Percentiles rank a stretch among this genome's conserved stretches.
Evolutionary conservation across 2,797 vertebrate species (phyloP).

Genomic region (Alcedo atthis): DNA sequence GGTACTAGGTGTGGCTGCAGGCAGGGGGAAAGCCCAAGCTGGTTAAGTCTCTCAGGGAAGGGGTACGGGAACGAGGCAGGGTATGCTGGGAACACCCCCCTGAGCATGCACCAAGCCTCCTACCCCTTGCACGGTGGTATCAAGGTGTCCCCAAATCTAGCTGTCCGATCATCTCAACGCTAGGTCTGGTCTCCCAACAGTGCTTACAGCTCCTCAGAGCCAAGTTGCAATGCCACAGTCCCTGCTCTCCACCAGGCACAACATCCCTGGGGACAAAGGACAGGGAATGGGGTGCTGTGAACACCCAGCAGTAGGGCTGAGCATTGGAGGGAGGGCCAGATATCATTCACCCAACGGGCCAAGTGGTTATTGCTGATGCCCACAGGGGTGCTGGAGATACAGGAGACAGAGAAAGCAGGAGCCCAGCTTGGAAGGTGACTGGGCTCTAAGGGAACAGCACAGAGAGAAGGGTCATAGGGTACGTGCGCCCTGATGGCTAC

Average conservation of each 20-base stretch:
- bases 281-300: rapidly evolving
- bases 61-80: not conserved
- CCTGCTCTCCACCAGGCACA: not conserved
- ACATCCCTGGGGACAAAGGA: not conserved
- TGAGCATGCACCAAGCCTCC: not conserved
- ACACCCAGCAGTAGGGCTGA: not conserved
- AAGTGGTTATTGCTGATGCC: constrained; percentile 66
- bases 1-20: not conserved
- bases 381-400: not conserved
- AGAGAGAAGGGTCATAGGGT: not conserved
- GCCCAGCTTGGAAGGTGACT: not conserved
- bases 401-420: not conserved
- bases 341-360: constrained; percentile 62
- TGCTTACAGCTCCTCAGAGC: not conserved
- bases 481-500: constrained; percentile 11
- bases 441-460: not conserved
- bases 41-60: not conserved
- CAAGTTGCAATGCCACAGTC: not conserved
- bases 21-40: not conserved
- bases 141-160: not conserved
- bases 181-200: not conserved
- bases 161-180: not conserved
- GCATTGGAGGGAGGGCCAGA: not conserved
- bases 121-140: not conserved
- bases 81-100: not conserved